phyloP scores from a whole-genome alignment of 2,797 vertebrate species.

The Mormyrops boulengeri region DNA sequence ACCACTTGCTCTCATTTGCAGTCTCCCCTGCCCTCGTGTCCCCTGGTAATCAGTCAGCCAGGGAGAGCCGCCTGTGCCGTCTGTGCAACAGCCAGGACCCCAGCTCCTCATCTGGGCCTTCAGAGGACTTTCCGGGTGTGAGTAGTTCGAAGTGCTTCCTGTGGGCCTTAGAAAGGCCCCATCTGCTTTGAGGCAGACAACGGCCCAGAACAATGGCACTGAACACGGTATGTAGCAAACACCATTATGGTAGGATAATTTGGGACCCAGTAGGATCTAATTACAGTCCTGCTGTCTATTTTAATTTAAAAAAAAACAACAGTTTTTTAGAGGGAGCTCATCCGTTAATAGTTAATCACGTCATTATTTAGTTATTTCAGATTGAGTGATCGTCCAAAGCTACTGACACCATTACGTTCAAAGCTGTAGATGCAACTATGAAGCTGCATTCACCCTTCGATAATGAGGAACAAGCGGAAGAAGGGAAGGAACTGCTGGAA shows the following conservation, averaged over 20 bases:
- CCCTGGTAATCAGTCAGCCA: background rate
- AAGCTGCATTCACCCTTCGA: background rate
- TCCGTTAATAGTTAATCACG: constrained; percentile 60
- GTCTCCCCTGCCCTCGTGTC: background rate
- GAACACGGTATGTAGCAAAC: background rate
- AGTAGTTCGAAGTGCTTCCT: background rate
- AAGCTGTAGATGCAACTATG: background rate
- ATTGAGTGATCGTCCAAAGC: constrained; percentile 20
- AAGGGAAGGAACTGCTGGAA: background rate
- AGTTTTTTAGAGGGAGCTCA: constrained; percentile 41
- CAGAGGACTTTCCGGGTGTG: background rate
- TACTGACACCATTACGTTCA: background rate
- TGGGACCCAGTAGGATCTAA: constrained; percentile 60
- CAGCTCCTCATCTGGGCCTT: background rate
- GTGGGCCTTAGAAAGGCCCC: background rate
- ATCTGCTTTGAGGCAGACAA: background rate
- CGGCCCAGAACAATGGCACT: background rate
- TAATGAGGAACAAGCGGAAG: background rate
- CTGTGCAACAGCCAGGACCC: background rate
- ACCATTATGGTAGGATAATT: constrained; percentile 51
- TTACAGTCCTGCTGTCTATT: constrained; percentile 52
- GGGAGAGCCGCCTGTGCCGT: background rate
- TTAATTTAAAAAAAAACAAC: constrained; percentile 45
- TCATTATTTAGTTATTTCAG: constrained; percentile 63
- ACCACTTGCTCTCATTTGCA: background rate